These are phyloP conservation scores for Athrips mouffetella DNA, from an alignment of 2,888 invertebrate genomes.

Conservation along the genomic window DNA sequence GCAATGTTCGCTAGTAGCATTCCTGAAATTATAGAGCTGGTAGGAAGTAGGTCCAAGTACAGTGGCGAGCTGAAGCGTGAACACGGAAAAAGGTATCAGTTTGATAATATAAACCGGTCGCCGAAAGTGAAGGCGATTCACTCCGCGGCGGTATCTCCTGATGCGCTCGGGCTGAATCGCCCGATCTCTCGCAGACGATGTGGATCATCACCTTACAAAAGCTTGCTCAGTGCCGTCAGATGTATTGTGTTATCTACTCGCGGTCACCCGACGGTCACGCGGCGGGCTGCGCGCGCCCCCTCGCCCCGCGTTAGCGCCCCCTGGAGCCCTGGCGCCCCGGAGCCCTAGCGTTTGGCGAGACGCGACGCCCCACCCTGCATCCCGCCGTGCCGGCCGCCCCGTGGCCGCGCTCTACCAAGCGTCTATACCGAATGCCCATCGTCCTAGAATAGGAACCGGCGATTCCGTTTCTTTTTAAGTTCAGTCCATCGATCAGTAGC, in stretches of 20 bases:
- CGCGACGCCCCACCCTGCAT: constrained; percentile 29
- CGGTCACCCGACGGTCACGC: constrained; percentile 52
- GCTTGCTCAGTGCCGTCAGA: constrained; percentile 80
- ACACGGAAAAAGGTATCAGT: constrained; percentile 97
- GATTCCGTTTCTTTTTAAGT: constrained; percentile 75
- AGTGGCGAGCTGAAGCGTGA: constrained; percentile 99
- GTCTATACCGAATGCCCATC: constrained; percentile 75
- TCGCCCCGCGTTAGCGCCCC: constrained; percentile 36
- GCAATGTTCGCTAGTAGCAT: constrained; percentile 99
- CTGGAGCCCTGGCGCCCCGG: constrained; percentile 19
- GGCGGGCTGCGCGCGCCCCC: constrained; percentile 36
- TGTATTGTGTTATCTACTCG: constrained; percentile 80
- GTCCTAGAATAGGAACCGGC: constrained; percentile 71
- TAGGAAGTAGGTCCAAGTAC: constrained; percentile 99
- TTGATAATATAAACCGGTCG: constrained; percentile 65
- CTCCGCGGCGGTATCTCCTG: constrained; percentile 41
- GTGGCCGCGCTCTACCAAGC: constrained; percentile 73
- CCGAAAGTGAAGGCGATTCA: constrained; percentile 70
- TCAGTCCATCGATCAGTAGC: constrained; percentile 75
- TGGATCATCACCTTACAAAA: constrained; percentile 69
- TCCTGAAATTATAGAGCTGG: constrained; percentile 99
- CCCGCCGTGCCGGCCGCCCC: constrained; percentile 44
- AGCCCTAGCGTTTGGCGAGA: constrained; percentile 42
- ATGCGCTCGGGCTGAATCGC: constrained; percentile 58
- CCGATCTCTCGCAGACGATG: constrained; percentile 62